Conservation (phyloP, 1,140 invertebrate genomes). For the Lanistes nyassanus region DNA sequence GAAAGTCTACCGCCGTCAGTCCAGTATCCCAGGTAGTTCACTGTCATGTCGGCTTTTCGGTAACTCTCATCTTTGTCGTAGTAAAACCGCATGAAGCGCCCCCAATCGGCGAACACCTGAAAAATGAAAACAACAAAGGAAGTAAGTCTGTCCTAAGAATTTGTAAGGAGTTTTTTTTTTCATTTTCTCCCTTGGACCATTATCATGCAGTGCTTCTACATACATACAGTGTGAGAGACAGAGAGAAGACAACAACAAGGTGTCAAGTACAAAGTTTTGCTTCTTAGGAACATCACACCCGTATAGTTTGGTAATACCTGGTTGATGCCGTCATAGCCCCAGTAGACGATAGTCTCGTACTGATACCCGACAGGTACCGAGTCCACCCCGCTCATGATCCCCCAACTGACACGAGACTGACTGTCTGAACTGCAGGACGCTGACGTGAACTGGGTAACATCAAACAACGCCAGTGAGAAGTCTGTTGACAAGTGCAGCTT, state of each 20-base stretch:
- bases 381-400: constrained; percentile 48
- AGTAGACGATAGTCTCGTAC: constrained; percentile 37
- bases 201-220: neutral
- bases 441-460: constrained; percentile 30
- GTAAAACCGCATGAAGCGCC: constrained; percentile 36
- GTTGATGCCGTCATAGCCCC: constrained; percentile 43
- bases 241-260: no score
- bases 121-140: constrained; percentile 10
- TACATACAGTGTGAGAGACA: neutral
- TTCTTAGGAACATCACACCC: no score
- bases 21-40: constrained; percentile 28
- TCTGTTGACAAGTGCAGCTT: no score
- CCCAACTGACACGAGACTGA: constrained; percentile 38
- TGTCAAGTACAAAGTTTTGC: no score
- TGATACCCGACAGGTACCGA: constrained; percentile 39
- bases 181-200: neutral
- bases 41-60: constrained; percentile 11
- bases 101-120: constrained; percentile 50
- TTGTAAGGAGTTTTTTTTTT: neutral
- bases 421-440: constrained; percentile 31
- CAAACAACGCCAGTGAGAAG: no score
- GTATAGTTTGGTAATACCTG: constrained; percentile 28
- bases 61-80: constrained; percentile 33
- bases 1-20: constrained; percentile 17
- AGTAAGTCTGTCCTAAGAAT: neutral